Base-by-base conservation (phyloP, 2,888 invertebrate species). In the Rhaphigaster nebulosa region DNA sequence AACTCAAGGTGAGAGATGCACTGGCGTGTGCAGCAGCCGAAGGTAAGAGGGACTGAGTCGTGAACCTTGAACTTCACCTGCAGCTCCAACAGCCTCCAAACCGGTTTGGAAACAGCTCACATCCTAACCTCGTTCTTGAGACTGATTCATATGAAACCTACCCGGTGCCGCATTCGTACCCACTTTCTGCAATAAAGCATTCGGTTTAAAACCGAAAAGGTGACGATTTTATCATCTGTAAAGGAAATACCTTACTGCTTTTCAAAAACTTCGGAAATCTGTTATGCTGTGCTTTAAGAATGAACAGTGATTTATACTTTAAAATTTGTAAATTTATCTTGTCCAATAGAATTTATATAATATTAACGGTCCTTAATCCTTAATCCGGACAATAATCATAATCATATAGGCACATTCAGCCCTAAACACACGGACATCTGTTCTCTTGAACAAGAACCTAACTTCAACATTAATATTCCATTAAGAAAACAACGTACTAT, bases 21-120 rank as follows among this genome's bases (percentile, higher is more conserved):
- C 38, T 12, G 34, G 38, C 34, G 1, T 18, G 34, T 4, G 38
- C 20, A 3, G 70, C 34, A 70, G 34, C 1, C 1, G 60, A 70
- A 70, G 70, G 34, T 76, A 34, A 34, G 34, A 76, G 34, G 70
- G 20, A 38, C 70, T 23, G 2, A 76, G 70, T 1, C 18, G 20
- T 76, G 70, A 76, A 76, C 70, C 70, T 76, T 76, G 70, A 76
- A 76, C 70, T 76, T 76, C 70, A 76, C 70, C 70, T 76, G 87
- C 87, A 87, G 18, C 29, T 29, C 15, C 65, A 4, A 18, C 45
- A 18, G n/a, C 12, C 41, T 50, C 87, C 87, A 12, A 87, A 87
- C 87, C 87, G 87, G 87, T 54, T 50, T 52, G 87, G 29, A 29
- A 50, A 18, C 50, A 5, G n/a, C 87, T 87, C 87, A 87, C 87